Percentiles rank a stretch among this genome's conserved stretches.
phyloP scores from a whole-genome alignment of 2,888 invertebrate genomes.

The Phymatocera aterrima region DNA sequence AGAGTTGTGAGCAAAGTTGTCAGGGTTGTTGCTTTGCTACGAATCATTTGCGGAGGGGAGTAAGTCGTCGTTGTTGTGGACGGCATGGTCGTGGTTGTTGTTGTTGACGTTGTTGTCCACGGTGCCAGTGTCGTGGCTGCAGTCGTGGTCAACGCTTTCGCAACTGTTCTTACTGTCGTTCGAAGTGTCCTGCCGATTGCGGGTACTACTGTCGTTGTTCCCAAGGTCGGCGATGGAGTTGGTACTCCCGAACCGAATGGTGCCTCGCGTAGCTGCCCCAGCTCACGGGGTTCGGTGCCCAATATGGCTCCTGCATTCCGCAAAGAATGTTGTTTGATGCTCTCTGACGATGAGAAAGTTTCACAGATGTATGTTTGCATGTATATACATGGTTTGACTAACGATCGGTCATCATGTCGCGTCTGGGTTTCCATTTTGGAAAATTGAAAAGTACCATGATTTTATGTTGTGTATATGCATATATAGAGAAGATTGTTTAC shows the following conservation, averaged over 20 bases:
- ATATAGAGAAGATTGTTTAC: constrained; percentile 73
- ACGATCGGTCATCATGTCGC: no score
- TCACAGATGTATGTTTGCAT: not conserved
- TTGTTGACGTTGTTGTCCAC: constrained; percentile 61
- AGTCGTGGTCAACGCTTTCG: constrained; percentile 59
- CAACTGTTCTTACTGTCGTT: constrained; percentile 68
- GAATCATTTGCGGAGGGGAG: constrained; percentile 65
- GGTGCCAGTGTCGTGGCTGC: constrained; percentile 75
- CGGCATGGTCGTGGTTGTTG: constrained; percentile 64
- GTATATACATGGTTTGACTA: no score
- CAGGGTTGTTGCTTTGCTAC: constrained; percentile 66
- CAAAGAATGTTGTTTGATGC: constrained; percentile 84
- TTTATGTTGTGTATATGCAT: no score
- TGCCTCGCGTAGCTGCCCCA: constrained; percentile 77
- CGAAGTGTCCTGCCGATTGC: constrained; percentile 64
- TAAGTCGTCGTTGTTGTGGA: constrained; percentile 73
- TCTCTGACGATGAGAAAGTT: constrained; percentile 72
- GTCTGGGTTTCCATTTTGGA: no score
- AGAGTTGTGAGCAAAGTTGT: constrained; percentile 66
- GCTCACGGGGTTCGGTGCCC: constrained; percentile 80
- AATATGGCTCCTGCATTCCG: constrained; percentile 85
- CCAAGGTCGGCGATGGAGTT: constrained; percentile 76
- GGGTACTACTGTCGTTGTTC: constrained; percentile 57
- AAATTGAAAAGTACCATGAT: no score
- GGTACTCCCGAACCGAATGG: constrained; percentile 75